Conservation (phyloP, 1,140 invertebrate species). For the Caenorhabditis remanei region DNA sequence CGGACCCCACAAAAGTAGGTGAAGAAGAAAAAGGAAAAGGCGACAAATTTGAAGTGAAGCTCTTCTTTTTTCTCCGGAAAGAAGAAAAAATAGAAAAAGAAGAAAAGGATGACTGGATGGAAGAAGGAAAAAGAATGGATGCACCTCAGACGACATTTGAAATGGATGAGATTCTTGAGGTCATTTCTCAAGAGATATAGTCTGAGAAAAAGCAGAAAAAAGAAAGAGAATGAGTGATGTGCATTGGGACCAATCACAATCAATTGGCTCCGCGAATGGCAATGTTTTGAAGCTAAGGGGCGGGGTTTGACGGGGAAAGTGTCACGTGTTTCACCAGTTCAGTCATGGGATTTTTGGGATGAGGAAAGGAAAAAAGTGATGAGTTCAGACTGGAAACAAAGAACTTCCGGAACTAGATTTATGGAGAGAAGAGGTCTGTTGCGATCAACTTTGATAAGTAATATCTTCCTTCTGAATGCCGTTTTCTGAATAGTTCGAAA, state of each 20-base stretch:
- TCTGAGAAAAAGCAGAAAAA: slow-evolving; percentile 84
- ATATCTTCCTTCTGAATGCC: no score
- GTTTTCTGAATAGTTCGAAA: no score
- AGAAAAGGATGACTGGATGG: slow-evolving; percentile 24
- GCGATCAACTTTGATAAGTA: no score
- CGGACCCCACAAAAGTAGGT: slow-evolving; percentile 27
- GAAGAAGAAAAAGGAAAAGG: slow-evolving; percentile 32
- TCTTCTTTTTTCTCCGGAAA: slow-evolving; percentile 43
- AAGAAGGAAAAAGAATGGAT: slow-evolving; percentile 21
- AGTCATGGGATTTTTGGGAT: slow-evolving; percentile 1
- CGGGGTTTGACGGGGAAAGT: neutral
- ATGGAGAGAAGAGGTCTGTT: no score
- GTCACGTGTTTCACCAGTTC: slow-evolving; percentile 14
- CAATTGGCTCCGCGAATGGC: slow-evolving; percentile 17
- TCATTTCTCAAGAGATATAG: slow-evolving; percentile 87
- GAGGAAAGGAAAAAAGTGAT: neutral
- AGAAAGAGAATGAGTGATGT: slow-evolving; percentile 47
- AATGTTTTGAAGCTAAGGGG: neutral
- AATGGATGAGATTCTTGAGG: slow-evolving; percentile 83
- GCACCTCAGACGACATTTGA: slow-evolving; percentile 56
- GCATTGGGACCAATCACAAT: slow-evolving; percentile 39
- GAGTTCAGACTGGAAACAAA: slow-evolving; percentile 14
- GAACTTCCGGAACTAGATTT: neutral
- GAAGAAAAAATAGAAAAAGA: slow-evolving; percentile 49
- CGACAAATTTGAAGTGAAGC: slow-evolving; percentile 45